These are phyloP conservation scores for Phenganax stokvisi DNA, from an alignment of 92 coral and sea anemone species.

Conservation along the genomic window DNA sequence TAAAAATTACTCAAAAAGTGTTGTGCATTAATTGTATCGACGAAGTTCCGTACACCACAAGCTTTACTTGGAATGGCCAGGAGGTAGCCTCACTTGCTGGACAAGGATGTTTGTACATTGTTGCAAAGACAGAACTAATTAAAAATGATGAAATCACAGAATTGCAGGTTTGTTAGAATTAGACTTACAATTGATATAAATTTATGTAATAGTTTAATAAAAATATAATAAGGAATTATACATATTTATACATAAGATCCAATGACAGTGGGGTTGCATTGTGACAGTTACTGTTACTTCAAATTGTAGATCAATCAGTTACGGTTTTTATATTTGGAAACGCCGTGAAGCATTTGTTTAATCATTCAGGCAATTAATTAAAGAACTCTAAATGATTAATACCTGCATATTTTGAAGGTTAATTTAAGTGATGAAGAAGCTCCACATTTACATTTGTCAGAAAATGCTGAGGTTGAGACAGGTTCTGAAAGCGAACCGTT, in stretches of 20 bases:
- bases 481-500: neutral
- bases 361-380: too few species aligned
- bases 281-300: too few species aligned
- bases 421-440: constrained; percentile 1
- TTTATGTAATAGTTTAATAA: neutral
- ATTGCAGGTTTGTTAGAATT: constrained; percentile 27
- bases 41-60: too few species aligned
- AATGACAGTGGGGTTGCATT: too few species aligned
- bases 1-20: too few species aligned
- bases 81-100: constrained; percentile 32
- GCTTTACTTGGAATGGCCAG: constrained; percentile 29
- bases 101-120: constrained; percentile 24
- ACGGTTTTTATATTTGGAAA: too few species aligned
- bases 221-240: too few species aligned
- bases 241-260: too few species aligned
- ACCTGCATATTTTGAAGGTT: neutral
- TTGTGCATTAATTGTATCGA: too few species aligned
- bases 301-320: too few species aligned
- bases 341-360: too few species aligned
- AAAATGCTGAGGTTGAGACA: neutral
- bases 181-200: neutral
- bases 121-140: constrained; percentile 3
- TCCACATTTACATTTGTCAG: neutral
- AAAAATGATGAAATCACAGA: constrained; percentile 12
- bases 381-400: too few species aligned